These are phyloP conservation scores for Cyanistes caeruleus DNA, from an alignment of 2,113 vertebrate species.

Conservation along the genomic window DNA sequence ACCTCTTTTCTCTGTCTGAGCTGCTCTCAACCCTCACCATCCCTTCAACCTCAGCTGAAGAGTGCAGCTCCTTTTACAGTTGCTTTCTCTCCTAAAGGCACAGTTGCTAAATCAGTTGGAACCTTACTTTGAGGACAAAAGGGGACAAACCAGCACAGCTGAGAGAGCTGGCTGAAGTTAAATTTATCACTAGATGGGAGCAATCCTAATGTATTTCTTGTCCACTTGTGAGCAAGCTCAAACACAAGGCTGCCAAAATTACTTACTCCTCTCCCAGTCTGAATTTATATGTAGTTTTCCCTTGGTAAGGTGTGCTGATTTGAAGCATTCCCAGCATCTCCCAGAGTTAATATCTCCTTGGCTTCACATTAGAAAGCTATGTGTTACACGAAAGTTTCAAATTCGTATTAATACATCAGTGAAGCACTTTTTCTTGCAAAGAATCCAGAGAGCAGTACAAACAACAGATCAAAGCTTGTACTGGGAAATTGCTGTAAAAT, in stretches of 20 bases:
- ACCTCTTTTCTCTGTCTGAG: neutral
- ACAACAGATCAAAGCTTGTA: neutral
- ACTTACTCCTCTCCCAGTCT: neutral
- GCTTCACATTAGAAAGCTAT: neutral
- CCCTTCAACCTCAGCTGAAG: neutral
- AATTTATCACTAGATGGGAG: neutral
- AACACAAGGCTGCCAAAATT: neutral
- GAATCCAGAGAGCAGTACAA: neutral
- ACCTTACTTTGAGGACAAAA: neutral
- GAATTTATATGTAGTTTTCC: neutral
- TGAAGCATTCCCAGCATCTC: neutral
- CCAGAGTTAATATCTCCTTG: neutral
- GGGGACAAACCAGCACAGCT: neutral
- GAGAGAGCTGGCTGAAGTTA: neutral
- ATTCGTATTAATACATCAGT: neutral
- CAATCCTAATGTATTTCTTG: neutral
- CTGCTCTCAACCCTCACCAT: neutral
- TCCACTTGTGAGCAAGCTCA: neutral
- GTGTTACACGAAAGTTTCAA: neutral
- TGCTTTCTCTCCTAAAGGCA: neutral
- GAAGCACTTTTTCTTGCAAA: neutral
- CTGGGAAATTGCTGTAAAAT: neutral
- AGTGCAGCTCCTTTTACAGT: neutral
- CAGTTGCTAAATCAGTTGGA: neutral
- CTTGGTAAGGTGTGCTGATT: neutral